Percentiles rank a stretch among this genome's conserved stretches.
phyloP scores from a whole-genome alignment of 2,113 vertebrate genomes.

The Crocuta crocuta region DNA sequence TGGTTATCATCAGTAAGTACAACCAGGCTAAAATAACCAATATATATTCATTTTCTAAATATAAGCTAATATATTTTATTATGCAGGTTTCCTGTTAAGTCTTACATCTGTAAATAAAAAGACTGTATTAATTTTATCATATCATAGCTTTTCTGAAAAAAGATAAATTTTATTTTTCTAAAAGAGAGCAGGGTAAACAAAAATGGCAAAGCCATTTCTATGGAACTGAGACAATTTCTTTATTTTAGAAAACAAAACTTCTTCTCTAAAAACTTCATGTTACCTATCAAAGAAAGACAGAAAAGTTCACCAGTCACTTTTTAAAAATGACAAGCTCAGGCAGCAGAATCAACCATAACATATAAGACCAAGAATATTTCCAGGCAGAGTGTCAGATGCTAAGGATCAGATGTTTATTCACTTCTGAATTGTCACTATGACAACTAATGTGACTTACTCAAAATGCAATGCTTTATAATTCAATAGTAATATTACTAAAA shows the following conservation, averaged over 20 bases:
- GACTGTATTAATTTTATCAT: not conserved
- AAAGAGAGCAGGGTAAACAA: not conserved
- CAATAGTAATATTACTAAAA: not conserved
- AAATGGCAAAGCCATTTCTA: not conserved
- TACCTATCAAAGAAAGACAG: not conserved
- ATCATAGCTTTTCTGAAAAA: not conserved
- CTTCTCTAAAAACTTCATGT: not conserved
- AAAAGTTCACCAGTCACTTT: not conserved
- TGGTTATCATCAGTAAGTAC: not conserved
- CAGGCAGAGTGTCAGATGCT: not conserved
- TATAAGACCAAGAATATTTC: not conserved
- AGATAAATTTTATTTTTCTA: not conserved
- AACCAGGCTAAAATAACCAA: not conserved
- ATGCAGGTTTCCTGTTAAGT: not conserved
- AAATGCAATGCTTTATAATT: not conserved
- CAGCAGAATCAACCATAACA: not conserved
- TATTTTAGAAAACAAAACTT: not conserved
- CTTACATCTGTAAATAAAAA: not conserved
- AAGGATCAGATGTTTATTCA: not conserved
- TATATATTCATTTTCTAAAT: not conserved
- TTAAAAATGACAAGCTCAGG: not conserved
- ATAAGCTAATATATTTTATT: not conserved
- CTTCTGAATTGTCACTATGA: not conserved
- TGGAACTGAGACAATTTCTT: not conserved
- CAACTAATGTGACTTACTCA: not conserved